Conservation (phyloP, 2,797 vertebrate genomes). For the Pseudochirops corinnae region DNA sequence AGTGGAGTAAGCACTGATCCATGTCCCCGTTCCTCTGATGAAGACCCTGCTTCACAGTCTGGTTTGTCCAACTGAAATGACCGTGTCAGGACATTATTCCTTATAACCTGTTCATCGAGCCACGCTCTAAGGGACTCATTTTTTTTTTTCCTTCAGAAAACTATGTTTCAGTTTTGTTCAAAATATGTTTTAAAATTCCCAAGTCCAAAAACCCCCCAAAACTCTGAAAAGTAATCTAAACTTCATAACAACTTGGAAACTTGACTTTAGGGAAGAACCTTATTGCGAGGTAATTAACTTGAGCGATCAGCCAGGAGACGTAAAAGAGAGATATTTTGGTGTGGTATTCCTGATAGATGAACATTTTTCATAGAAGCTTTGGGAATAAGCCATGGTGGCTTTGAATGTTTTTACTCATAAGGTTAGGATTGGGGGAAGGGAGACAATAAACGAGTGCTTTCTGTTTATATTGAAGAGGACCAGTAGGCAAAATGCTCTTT, state of each 20-base stretch:
- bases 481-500: not conserved
- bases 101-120: not conserved
- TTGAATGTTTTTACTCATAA: not conserved
- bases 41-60: not conserved
- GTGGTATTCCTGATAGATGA: not conserved
- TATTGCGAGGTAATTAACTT: not conserved
- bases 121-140: not conserved
- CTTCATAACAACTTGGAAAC: not conserved
- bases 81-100: not conserved
- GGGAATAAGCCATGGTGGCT: not conserved
- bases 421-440: not conserved
- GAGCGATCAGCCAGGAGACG: not conserved
- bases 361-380: not conserved
- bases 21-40: not conserved
- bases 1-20: not conserved
- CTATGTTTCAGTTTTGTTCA: not conserved
- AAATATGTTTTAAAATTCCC: not conserved
- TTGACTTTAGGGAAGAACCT: not conserved
- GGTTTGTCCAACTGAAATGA: not conserved
- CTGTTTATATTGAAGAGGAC: conserved; percentile 20
- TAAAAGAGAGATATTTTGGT: not conserved
- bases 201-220: not conserved
- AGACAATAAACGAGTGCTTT: not conserved
- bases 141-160: not conserved
- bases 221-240: not conserved